Conservation (phyloP, 2,113 vertebrate genomes). For the Helogale parvula region DNA sequence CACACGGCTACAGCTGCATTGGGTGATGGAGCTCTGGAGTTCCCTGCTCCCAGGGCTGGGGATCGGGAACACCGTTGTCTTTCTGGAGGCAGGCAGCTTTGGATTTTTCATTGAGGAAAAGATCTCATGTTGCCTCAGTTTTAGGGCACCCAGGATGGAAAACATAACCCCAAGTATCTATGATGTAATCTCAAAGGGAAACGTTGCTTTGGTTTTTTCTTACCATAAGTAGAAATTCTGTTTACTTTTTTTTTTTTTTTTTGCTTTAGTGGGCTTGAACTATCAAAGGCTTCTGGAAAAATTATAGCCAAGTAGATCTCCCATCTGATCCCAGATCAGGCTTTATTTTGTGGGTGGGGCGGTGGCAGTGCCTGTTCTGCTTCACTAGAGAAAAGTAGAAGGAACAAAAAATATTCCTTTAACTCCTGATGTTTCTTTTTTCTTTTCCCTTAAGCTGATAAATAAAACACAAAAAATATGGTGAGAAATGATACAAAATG, state of each 20-base stretch:
- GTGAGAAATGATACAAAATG: not conserved
- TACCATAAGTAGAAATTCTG: conserved; percentile 82
- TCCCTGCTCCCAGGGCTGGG: not conserved
- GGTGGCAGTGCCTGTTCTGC: not conserved
- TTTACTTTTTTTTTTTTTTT: conserved; percentile 76
- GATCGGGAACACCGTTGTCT: not conserved
- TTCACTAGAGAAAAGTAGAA: conserved; percentile 41
- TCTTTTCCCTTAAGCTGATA: not conserved
- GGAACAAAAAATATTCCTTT: conserved; percentile 62
- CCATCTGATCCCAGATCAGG: conserved; percentile 43
- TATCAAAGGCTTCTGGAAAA: conserved; percentile 75
- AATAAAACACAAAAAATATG: not conserved
- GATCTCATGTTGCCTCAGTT: conserved; percentile 66
- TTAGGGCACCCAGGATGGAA: conserved; percentile 79
- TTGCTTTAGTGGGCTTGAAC: conserved; percentile 71
- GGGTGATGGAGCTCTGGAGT: not conserved
- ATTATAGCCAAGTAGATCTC: conserved; percentile 77
- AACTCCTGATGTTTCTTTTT: conserved; percentile 68
- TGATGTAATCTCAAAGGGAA: conserved; percentile 82
- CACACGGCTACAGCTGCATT: not conserved
- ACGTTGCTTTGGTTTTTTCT: conserved; percentile 77
- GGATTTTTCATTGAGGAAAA: conserved; percentile 71
- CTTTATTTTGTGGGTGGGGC: conserved; percentile 48
- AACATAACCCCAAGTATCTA: conserved; percentile 80
- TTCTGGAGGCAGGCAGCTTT: not conserved